Conservation (phyloP, 1,140 invertebrate species). For the Cepaea nemoralis region DNA sequence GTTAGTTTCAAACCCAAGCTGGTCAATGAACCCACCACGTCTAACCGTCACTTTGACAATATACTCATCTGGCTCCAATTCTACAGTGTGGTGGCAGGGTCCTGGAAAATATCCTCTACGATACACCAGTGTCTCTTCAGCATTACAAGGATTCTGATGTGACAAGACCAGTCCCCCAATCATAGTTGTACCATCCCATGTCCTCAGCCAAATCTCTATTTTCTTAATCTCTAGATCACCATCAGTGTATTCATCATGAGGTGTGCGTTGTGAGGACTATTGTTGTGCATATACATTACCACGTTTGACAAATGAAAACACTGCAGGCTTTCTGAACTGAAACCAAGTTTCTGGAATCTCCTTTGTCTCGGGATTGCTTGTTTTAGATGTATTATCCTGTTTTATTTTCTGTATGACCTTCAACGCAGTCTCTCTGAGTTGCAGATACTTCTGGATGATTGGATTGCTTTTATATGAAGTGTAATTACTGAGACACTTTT, state of each 20-base stretch:
- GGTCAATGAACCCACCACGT: conserved; percentile 24
- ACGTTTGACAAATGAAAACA: background rate
- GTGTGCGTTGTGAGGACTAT: background rate
- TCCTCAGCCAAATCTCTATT: conserved; percentile 20
- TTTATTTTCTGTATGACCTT: background rate
- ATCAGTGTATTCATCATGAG: background rate
- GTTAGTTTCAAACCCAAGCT: conserved; percentile 29
- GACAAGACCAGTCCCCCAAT: conserved; percentile 27
- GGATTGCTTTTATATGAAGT: background rate
- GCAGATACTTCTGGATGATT: background rate
- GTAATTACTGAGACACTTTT: conserved; percentile 8
- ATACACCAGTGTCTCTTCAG: background rate
- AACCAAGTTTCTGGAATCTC: conserved; percentile 26
- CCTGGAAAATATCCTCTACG: background rate
- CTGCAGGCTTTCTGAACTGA: background rate
- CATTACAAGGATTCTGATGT: background rate
- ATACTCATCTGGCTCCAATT: conserved; percentile 27
- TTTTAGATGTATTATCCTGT: background rate
- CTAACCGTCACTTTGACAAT: conserved; percentile 21
- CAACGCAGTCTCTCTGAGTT: background rate
- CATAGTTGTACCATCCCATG: conserved; percentile 9
- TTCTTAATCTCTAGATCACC: conserved; percentile 6
- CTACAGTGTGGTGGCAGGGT: background rate
- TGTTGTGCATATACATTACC: conserved; percentile 1
- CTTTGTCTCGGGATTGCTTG: background rate